phyloP scores from a whole-genome alignment of 2,113 vertebrate species.

The Coptodon bakossiorum region DNA sequence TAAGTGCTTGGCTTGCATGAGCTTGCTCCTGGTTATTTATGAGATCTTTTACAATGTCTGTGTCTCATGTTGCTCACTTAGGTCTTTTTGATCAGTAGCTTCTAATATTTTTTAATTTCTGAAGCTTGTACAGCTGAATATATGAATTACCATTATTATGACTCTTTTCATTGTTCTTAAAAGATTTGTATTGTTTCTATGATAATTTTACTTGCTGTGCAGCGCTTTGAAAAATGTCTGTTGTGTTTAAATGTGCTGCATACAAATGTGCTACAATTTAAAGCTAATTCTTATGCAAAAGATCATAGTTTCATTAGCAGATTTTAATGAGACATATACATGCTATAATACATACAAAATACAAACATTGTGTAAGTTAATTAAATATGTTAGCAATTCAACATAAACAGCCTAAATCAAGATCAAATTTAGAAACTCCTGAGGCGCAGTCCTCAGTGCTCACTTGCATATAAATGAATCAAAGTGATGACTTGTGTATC shows the following conservation, averaged over 20 bases:
- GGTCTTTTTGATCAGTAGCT: neutral
- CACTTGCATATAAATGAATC: neutral
- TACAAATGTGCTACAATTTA: neutral
- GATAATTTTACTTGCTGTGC: neutral
- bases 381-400: neutral
- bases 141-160: neutral
- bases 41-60: neutral
- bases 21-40: neutral
- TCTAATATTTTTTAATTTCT: neutral
- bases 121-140: neutral
- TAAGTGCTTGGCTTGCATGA: neutral
- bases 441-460: neutral
- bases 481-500: neutral
- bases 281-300: neutral
- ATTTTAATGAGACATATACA: neutral
- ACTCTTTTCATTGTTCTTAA: neutral
- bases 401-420: neutral
- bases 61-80: neutral
- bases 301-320: neutral
- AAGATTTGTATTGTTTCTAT: neutral
- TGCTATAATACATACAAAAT: accelerated
- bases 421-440: neutral
- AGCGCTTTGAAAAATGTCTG: neutral
- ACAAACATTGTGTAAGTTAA: neutral
- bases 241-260: neutral